Conservation (phyloP, 2,113 vertebrate species). For the Phainopepla nitens region DNA sequence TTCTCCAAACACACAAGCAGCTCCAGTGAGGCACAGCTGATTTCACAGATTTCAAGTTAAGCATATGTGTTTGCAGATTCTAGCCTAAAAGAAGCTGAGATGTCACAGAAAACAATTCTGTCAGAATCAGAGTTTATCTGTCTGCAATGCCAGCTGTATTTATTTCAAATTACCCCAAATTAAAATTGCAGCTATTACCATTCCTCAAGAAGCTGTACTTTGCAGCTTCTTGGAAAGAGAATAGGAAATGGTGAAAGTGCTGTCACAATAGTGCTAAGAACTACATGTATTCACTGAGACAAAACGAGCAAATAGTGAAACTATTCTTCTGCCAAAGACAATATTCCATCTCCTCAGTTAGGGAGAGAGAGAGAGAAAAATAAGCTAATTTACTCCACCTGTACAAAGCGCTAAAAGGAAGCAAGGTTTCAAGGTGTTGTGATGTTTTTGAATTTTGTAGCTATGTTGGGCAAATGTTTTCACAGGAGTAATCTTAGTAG, state of each 20-base stretch:
- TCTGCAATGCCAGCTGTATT: conserved; percentile 34
- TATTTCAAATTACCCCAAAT: conserved; percentile 43
- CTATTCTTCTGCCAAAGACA: conserved; percentile 35
- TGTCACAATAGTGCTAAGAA: background rate
- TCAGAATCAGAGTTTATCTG: conserved; percentile 37
- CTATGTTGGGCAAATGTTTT: background rate
- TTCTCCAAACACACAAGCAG: background rate
- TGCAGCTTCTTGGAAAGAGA: background rate
- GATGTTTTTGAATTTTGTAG: background rate
- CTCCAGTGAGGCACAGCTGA: background rate
- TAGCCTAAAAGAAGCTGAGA: conserved; percentile 16
- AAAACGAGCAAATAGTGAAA: conserved; percentile 2
- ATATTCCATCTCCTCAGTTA: conserved; percentile 9
- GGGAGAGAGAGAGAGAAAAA: background rate
- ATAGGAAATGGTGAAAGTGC: background rate
- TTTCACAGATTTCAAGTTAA: conserved; percentile 34
- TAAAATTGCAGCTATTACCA: conserved; percentile 23
- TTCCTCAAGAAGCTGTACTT: background rate
- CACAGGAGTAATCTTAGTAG: background rate
- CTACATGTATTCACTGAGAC: background rate
- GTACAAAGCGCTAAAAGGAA: background rate
- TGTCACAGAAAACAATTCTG: conserved; percentile 42
- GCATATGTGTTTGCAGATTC: conserved; percentile 21
- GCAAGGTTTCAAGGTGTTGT: background rate
- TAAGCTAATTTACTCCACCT: background rate